These are phyloP conservation scores for Myiopsitta monachus DNA, from an alignment of 2,113 vertebrate species.

Conservation along the genomic window DNA sequence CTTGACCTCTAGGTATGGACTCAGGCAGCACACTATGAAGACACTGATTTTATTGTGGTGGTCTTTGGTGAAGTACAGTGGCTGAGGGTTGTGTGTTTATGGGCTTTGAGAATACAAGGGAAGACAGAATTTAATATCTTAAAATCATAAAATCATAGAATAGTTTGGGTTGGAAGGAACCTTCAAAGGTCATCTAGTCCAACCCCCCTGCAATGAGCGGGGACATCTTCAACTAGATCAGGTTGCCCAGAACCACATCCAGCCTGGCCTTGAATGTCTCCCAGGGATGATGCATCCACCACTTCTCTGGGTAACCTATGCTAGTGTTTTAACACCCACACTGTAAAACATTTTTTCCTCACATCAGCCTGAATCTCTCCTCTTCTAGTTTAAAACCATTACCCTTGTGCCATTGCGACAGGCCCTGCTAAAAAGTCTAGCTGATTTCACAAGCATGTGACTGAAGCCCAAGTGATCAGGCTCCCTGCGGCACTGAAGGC, in stretches of 20 bases:
- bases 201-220: neutral
- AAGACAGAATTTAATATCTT: neutral
- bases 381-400: neutral
- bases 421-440: neutral
- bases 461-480: neutral
- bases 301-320: neutral
- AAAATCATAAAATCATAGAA: neutral
- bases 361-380: neutral
- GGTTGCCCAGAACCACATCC: neutral
- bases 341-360: neutral
- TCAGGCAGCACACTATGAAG: fast-evolving
- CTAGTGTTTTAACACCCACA: neutral
- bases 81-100: neutral
- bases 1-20: neutral
- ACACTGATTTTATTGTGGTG: neutral
- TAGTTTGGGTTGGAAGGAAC: neutral
- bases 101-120: neutral
- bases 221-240: neutral
- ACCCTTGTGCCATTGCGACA: neutral
- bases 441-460: neutral
- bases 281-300: neutral
- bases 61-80: neutral
- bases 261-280: neutral
- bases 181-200: neutral
- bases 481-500: fast-evolving